These are phyloP conservation scores for Danio choprae DNA, from an alignment of 2,797 vertebrate species.

Conservation along the genomic window DNA sequence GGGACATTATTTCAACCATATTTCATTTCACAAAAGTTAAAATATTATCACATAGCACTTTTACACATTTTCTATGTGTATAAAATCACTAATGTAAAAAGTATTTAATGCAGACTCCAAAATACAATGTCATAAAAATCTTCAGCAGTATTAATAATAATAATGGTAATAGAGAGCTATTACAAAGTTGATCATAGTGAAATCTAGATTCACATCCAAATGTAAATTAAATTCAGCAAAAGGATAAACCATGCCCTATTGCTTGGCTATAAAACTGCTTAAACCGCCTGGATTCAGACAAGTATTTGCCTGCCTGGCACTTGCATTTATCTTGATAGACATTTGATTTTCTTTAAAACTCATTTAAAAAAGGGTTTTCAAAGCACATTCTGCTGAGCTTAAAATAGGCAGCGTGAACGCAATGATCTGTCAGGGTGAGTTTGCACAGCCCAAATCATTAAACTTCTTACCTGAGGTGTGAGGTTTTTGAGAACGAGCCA, in stretches of 20 bases:
- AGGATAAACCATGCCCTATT: not conserved
- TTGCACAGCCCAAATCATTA: not conserved
- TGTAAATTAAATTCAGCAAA: not conserved
- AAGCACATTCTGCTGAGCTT: not conserved
- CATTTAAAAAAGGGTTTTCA: not conserved
- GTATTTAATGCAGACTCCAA: no score
- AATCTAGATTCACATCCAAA: not conserved
- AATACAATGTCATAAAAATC: no score
- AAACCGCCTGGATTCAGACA: not conserved
- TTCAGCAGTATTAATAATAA: not conserved
- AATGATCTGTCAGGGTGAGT: not conserved
- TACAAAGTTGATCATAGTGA: not conserved
- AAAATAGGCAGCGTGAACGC: not conserved
- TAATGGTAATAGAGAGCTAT: not conserved
- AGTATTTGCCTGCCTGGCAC: not conserved
- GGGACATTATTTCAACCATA: no score
- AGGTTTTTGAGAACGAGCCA: slow-evolving; percentile 99
- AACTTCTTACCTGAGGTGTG: slow-evolving; percentile 92
- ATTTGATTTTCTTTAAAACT: not conserved
- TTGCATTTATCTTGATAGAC: not conserved
- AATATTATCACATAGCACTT: no score
- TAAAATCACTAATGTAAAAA: no score
- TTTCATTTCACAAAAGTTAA: no score
- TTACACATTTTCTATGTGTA: no score
- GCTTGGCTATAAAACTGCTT: not conserved